Conservation (phyloP, 2,888 invertebrate genomes). For the Pollenia angustigena region DNA sequence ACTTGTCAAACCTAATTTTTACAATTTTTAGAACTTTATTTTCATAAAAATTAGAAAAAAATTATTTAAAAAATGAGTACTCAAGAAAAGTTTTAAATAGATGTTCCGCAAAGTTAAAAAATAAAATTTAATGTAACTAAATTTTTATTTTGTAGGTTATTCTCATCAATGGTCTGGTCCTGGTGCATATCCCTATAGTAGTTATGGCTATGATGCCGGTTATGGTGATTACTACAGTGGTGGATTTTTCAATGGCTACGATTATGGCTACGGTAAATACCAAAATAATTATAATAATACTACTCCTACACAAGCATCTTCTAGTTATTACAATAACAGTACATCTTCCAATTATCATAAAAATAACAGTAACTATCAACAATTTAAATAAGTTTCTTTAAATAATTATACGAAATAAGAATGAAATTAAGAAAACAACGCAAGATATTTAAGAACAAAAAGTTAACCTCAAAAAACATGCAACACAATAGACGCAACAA, state of each 20-base stretch:
- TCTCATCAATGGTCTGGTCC: conserved; percentile 84
- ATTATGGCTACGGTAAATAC: conserved; percentile 87
- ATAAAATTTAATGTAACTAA: not conserved
- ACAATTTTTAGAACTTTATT: conserved; percentile 3
- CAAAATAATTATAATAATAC: conserved; percentile 82
- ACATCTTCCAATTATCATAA: conserved; percentile 81
- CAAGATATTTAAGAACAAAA: conserved; percentile 27
- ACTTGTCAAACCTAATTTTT: conserved; percentile 66
- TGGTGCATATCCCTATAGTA: conserved; percentile 89
- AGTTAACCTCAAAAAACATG: conserved; percentile 47
- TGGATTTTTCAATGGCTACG: conserved; percentile 87
- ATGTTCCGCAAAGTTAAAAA: not conserved
- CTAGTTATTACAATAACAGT: conserved; percentile 83
- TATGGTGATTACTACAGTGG: conserved; percentile 90
- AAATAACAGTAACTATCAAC: conserved; percentile 83
- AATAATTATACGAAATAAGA: conserved; percentile 19
- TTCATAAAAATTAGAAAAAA: not conserved
- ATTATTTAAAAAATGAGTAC: not conserved
- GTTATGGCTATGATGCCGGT: conserved; percentile 86
- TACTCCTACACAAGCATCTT: conserved; percentile 77
- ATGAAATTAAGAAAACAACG: conserved; percentile 15
- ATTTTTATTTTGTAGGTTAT: conserved; percentile 77
- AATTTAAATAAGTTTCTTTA: conserved; percentile 77
- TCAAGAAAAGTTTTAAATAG: not conserved
- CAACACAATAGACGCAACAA: conserved; percentile 72